Evolutionary conservation across 2,888 invertebrate species (phyloP).

Genomic region (Cerastis rubricosa): DNA sequence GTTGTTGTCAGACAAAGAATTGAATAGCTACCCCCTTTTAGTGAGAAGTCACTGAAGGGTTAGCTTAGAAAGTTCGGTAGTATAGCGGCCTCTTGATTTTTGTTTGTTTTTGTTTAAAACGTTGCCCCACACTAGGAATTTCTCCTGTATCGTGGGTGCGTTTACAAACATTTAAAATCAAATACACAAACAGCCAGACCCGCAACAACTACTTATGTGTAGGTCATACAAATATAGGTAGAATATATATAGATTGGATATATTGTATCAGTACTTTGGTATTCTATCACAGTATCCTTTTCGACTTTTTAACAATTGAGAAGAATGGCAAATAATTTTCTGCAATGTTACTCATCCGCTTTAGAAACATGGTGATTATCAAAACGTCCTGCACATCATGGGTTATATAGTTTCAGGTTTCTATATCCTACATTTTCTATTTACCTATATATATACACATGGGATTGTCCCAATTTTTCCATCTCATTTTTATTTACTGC

Average conservation of each 20-base stretch:
- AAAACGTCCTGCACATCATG: not conserved
- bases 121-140: too few relatives aligned
- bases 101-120: too few relatives aligned
- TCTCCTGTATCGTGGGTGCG: too few relatives aligned
- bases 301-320: not conserved
- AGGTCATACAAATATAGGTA: too few relatives aligned
- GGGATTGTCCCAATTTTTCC: not conserved
- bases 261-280: not conserved
- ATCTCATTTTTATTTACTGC: conserved; percentile 29
- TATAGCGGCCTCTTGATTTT: not conserved
- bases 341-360: not conserved
- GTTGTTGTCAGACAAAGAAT: conserved; percentile 12
- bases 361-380: not conserved
- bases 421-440: not conserved
- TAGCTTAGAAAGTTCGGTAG: not conserved
- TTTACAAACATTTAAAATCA: too few relatives aligned
- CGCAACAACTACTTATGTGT: too few relatives aligned
- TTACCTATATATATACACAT: not conserved
- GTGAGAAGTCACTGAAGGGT: not conserved
- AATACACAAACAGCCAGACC: too few relatives aligned
- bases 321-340: not conserved
- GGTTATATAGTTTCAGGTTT: too few relatives aligned
- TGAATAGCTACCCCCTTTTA: not conserved
- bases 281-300: not conserved
- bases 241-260: too few relatives aligned